A percentile compares a stretch with the other conserved stretches of the same genome.
Evolutionary conservation across 1,140 invertebrate genomes (phyloP).

Genomic region (silkworm (Bombyx mori)): ASM3026992v2 NC_085121.1:15519001-15519500

Average conservation of each 20-base stretch:
- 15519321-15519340: conserved; percentile 61
- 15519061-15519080: conserved; percentile 52
- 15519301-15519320: conserved; percentile 56
- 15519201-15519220: conserved; percentile 45
- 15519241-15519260: conserved; percentile 42
- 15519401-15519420: conserved; percentile 66
- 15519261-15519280: conserved; percentile 61
- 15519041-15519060: conserved; percentile 50
- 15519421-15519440: conserved; percentile 49
- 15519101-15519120: conserved; percentile 62
- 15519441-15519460: conserved; percentile 44
- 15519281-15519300: conserved; percentile 62
- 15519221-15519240: conserved; percentile 60
- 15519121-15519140: conserved; percentile 47
- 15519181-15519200: conserved; percentile 53
- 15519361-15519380: conserved; percentile 64
- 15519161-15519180: conserved; percentile 67
- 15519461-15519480: conserved; percentile 52
- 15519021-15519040: conserved; percentile 36
- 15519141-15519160: conserved; percentile 58
- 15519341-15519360: conserved; percentile 60
- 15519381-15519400: conserved; percentile 59
- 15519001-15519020: conserved; percentile 52
- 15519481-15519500: conserved; percentile 66
- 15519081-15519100: conserved; percentile 50